Percentiles rank a stretch among this genome's conserved stretches.
phyloP scores from a whole-genome alignment of 1,140 invertebrate species.

The Hormaphis cornu region DNA sequence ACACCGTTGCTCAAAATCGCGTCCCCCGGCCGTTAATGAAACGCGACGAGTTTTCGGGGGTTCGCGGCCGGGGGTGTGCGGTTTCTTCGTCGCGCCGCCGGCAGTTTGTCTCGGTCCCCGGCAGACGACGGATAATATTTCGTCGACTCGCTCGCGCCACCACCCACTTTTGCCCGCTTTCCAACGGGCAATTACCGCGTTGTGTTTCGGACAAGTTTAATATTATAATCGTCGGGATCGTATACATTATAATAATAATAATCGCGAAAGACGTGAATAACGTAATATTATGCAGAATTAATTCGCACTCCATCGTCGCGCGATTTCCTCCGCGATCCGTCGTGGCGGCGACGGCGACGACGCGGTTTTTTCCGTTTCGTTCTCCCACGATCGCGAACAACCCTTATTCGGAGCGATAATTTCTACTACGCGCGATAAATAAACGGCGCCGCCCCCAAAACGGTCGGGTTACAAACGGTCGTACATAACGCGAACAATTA shows the following conservation, averaged over 20 bases:
- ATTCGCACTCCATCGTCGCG: conserved; percentile 18
- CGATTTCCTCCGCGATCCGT: not conserved
- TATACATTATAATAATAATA: not conserved
- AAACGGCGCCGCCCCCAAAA: too few relatives aligned
- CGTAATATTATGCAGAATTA: conserved; percentile 1
- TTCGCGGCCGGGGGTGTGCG: not conserved
- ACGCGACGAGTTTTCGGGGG: too few relatives aligned
- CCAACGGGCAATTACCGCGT: conserved; percentile 19
- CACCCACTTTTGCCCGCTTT: not conserved
- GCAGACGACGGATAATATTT: not conserved
- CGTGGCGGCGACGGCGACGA: too few relatives aligned
- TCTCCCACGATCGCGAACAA: too few relatives aligned
- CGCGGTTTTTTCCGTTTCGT: not conserved
- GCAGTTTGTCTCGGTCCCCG: conserved; percentile 22
- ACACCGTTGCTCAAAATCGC: too few relatives aligned
- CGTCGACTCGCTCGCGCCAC: not conserved
- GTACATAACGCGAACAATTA: too few relatives aligned
- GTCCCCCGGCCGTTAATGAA: too few relatives aligned
- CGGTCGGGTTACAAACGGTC: too few relatives aligned
- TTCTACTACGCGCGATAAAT: too few relatives aligned
- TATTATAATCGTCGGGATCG: too few relatives aligned
- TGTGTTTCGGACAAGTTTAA: too few relatives aligned
- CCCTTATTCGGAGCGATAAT: too few relatives aligned
- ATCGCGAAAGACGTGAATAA: not conserved
- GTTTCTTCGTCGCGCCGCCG: not conserved